These are phyloP conservation scores for Sinocyclocheilus grahami DNA, from an alignment of 2,113 vertebrate genomes.

Conservation along the genomic window DNA sequence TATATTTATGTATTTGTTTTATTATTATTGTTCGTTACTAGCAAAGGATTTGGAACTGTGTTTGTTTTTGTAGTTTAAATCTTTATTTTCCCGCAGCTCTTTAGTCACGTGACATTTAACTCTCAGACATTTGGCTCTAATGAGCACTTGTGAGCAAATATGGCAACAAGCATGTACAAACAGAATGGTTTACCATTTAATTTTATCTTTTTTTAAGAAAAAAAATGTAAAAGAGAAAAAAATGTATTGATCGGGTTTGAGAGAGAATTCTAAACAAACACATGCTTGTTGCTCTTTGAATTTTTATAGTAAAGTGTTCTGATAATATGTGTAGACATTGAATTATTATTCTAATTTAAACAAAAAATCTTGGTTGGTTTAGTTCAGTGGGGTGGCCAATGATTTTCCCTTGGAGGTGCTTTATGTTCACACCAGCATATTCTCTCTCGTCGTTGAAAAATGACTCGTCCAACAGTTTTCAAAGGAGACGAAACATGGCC, in stretches of 20 bases:
- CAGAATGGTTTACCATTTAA: not conserved
- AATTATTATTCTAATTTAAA: not conserved
- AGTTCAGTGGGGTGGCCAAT: not conserved
- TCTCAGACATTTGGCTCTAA: not conserved
- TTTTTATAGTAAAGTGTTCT: not conserved
- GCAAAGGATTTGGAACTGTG: not conserved
- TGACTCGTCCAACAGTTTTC: not conserved
- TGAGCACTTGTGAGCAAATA: not conserved
- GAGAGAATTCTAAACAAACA: not conserved
- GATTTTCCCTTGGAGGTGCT: not conserved
- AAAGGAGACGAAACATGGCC: not conserved
- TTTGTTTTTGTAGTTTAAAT: not conserved
- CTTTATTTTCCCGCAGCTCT: not conserved
- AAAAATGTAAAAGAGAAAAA: too few species aligned
- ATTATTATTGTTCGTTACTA: not conserved
- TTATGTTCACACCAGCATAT: not conserved
- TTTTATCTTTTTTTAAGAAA: too few species aligned
- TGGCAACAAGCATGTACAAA: not conserved
- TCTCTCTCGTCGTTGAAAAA: not conserved
- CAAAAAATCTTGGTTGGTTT: not conserved
- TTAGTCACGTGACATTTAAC: not conserved
- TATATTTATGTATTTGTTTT: not conserved
- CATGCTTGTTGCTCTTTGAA: not conserved
- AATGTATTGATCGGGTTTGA: not conserved
- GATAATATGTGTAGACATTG: not conserved